Base-by-base conservation (phyloP, 1,140 invertebrate genomes). In the Atopsyche davidsoni region DNA sequence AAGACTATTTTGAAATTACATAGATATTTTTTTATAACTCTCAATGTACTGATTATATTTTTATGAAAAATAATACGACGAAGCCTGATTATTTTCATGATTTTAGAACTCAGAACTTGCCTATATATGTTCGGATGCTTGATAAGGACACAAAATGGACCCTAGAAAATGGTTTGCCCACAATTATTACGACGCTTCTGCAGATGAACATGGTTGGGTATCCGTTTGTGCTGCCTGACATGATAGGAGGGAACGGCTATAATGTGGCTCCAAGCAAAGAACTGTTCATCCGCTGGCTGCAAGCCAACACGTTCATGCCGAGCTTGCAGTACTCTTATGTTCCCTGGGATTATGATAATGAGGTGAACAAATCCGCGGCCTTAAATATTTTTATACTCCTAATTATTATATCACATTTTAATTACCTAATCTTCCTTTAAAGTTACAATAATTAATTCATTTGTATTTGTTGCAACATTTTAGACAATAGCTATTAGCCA, bases 211-310 rank as follows among this genome's bases (percentile, higher is more conserved):
- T 88, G 11, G 75, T 81, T 52, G 87, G 87, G 11, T 90, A 89
- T 62, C 75, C 79, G 1, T 82, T 81, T 10, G 79, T 89, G 7
- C 64, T 91, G 0, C 85, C 87, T 4, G 87, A 90, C 60, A 87
- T 89, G 81, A 79, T 92, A 55, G 87, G 87, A 10, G 87, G 88
- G 10, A 88, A 89, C 63, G 81, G 76, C 1, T 84, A 86, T 53
- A 53, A 62, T 2, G 54, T 62, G 7, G 59, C 67, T 65, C 75
- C 58, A 31, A 68, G 76, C 3, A 74, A 76, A 45, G 82, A 90
- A 61, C 64, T 91, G 3, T 89, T 81, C 57, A 78, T 90, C 35
- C 68, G 88, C 46, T 92, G 87, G 87, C 59, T 87, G 24, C 81
- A 89, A 66, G 78, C 77, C 1, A 86, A 81, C 55, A 69, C 77